Conservation (phyloP, 2,888 invertebrate species). For the Tyria jacobaeae region DNA sequence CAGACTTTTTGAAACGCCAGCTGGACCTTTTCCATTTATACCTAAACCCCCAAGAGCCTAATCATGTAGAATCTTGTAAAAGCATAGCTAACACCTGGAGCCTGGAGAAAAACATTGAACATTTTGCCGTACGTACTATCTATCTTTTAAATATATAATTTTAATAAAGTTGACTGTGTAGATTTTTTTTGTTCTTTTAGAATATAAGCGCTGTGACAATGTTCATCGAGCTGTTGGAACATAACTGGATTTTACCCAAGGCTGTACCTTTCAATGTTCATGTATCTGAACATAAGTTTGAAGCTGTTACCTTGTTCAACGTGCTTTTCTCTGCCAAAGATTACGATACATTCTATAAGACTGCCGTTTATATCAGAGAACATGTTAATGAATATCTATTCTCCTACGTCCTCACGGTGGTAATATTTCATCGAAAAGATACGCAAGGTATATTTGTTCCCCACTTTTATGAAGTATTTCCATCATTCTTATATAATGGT, state of each 20-base stretch:
- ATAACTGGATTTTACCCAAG: constrained; percentile 84
- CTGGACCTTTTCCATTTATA: constrained; percentile 75
- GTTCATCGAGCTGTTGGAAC: constrained; percentile 83
- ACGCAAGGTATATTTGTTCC: constrained; percentile 89
- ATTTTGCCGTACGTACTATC: constrained; percentile 73
- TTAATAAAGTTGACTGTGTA: background rate
- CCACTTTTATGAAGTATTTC: constrained; percentile 90
- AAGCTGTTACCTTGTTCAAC: constrained; percentile 89
- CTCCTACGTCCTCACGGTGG: constrained; percentile 88
- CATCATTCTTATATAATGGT: constrained; percentile 89
- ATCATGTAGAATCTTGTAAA: constrained; percentile 81
- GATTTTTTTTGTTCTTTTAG: constrained; percentile 59
- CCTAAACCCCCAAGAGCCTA: constrained; percentile 86
- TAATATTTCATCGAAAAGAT: constrained; percentile 88
- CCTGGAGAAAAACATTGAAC: constrained; percentile 81
- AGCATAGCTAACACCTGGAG: constrained; percentile 81
- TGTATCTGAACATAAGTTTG: constrained; percentile 85
- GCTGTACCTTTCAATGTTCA: constrained; percentile 87
- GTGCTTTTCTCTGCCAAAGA: constrained; percentile 90
- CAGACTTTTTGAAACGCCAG: constrained; percentile 70
- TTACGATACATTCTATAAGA: constrained; percentile 89
- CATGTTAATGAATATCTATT: constrained; percentile 90
- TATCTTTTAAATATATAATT: constrained; percentile 35
- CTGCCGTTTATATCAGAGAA: constrained; percentile 89
- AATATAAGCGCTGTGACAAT: constrained; percentile 84